Percentiles rank a stretch among this genome's conserved stretches.
Evolutionary conservation across 1,140 invertebrate genomes (phyloP).

Genomic region (Sycophaga agraensis): DNA sequence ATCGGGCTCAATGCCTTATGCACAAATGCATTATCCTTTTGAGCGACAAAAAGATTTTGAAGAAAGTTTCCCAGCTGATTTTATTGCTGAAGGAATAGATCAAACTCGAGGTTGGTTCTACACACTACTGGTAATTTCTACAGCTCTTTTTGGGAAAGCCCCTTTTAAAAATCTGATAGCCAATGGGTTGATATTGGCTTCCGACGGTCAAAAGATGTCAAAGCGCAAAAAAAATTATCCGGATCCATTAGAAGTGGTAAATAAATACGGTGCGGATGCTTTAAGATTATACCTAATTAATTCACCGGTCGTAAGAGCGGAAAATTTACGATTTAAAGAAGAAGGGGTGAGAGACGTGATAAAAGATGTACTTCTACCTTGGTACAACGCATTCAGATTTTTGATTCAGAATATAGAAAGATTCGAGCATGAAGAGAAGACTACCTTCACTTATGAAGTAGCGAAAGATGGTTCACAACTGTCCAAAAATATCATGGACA

Average conservation of each 20-base stretch:
- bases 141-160: constrained; percentile 92
- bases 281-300: constrained; percentile 95
- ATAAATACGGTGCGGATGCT: constrained; percentile 96
- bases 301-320: constrained; percentile 96
- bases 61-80: constrained; percentile 96
- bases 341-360: constrained; percentile 94
- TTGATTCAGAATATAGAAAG: constrained; percentile 90
- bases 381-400: constrained; percentile 98
- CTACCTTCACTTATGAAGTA: constrained; percentile 67
- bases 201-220: constrained; percentile 99
- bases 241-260: constrained; percentile 88
- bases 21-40: constrained; percentile 96
- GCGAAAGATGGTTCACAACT: constrained; percentile 41
- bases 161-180: constrained; percentile 98
- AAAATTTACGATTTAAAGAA: constrained; percentile 96
- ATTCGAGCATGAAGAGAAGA: constrained; percentile 71
- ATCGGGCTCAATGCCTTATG: constrained; percentile 98
- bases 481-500: constrained; percentile 89
- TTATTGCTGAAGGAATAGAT: constrained; percentile 98
- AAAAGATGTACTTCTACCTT: constrained; percentile 97
- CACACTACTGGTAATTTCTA: constrained; percentile 93
- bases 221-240: constrained; percentile 99
- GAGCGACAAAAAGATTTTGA: constrained; percentile 91
- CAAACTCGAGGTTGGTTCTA: constrained; percentile 99
- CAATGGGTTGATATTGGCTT: constrained; percentile 92